Percentiles rank a stretch among this genome's conserved stretches.
Evolutionary conservation across 1,140 invertebrate species (phyloP).

Genomic region (Hylaeus volcanicus): DNA sequence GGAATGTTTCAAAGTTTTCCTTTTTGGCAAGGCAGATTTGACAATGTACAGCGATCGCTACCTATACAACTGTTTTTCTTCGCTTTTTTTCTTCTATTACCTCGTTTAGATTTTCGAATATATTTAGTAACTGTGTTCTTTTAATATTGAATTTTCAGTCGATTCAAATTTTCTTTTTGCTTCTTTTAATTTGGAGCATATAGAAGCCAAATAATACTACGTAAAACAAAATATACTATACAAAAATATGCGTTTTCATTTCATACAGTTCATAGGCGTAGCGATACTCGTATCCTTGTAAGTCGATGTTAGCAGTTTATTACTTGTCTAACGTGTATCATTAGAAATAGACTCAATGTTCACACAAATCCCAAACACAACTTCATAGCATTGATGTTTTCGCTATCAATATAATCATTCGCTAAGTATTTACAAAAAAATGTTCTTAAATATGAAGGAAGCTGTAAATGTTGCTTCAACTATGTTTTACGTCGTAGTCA

Average conservation of each 20-base stretch:
- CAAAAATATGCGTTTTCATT: background rate
- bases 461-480: background rate
- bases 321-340: background rate
- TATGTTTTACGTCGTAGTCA: background rate
- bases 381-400: background rate
- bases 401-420: slow-evolving; percentile 7
- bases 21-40: background rate
- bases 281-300: background rate
- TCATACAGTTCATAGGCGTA: background rate
- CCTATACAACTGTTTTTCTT: too few species aligned
- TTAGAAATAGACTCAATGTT: slow-evolving; percentile 7
- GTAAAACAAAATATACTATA: slow-evolving; percentile 1
- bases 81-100: background rate
- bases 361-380: background rate
- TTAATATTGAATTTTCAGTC: background rate
- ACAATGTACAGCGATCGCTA: background rate
- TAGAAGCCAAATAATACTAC: background rate
- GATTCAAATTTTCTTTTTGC: background rate
- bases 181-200: background rate
- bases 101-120: background rate
- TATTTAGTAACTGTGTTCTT: background rate
- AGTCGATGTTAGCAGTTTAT: slow-evolving; percentile 7
- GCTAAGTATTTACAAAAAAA: background rate
- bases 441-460: background rate
- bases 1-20: background rate